These are phyloP conservation scores for Nephrotoma guestfalica DNA, from an alignment of 2,888 invertebrate species.

Conservation along the genomic window DNA sequence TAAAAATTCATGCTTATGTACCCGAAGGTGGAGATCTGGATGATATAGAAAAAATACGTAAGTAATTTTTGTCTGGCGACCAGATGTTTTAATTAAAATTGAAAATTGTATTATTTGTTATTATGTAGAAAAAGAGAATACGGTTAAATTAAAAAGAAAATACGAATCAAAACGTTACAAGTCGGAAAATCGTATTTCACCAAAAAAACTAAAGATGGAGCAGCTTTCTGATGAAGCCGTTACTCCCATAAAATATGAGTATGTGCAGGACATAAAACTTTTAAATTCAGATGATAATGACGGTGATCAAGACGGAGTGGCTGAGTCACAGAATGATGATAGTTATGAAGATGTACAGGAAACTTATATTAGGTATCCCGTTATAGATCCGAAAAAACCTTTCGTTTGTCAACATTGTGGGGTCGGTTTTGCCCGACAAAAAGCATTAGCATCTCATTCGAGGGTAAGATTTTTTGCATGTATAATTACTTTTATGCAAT, in stretches of 20 bases:
- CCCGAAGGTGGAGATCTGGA: constrained; percentile 38
- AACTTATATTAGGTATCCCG: constrained; percentile 31
- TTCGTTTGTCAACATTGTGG: constrained; percentile 68
- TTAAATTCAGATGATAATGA: neutral
- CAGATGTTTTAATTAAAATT: neutral
- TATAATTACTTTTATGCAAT: neutral
- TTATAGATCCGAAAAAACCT: constrained; percentile 56
- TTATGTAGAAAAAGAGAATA: neutral
- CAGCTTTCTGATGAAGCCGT: neutral
- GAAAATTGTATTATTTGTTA: neutral
- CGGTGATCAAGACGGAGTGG: neutral
- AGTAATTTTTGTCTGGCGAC: neutral
- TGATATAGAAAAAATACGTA: neutral
- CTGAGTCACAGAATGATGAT: neutral
- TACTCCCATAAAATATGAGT: neutral
- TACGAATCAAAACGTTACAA: neutral
- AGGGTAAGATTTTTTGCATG: constrained; percentile 30
- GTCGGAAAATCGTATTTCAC: neutral
- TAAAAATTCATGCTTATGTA: constrained; percentile 66
- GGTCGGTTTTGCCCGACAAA: constrained; percentile 66
- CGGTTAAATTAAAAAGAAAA: neutral
- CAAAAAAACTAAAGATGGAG: neutral
- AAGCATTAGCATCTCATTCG: constrained; percentile 63
- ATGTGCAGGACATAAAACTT: constrained; percentile 1
- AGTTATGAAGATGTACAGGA: neutral